A percentile compares a stretch with the other conserved stretches of the same genome.
Conservation (phyloP, 2,888 invertebrate species). For the Oscheius sp. region DNA sequence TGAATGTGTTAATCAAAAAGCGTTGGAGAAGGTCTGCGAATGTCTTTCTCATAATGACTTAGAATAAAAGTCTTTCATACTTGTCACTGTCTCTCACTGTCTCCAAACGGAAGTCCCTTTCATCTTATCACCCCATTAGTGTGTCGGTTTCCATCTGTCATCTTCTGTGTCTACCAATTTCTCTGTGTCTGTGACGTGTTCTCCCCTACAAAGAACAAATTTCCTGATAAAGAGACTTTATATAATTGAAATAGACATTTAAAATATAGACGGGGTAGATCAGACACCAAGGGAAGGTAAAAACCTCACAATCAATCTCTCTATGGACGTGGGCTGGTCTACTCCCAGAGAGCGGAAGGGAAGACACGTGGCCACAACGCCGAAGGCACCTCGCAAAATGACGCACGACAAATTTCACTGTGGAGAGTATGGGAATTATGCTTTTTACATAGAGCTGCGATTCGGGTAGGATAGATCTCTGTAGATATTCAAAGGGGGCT, state of each 20-base stretch:
- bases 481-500: constrained; percentile 22
- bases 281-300: constrained; percentile 27
- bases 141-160: no score
- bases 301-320: constrained; percentile 36
- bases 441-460: constrained; percentile 17
- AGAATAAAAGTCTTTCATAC: no score
- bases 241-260: constrained; percentile 16
- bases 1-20: constrained; percentile 3
- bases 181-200: no score
- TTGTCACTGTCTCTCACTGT: no score
- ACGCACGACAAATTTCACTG: constrained; percentile 22
- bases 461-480: constrained; percentile 25
- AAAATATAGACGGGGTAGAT: constrained; percentile 8
- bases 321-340: constrained; percentile 1
- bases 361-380: not conserved
- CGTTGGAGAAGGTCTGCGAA: no score
- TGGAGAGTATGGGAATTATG: constrained; percentile 12
- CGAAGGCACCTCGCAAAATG: constrained; percentile 37
- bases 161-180: no score
- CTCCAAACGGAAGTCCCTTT: no score
- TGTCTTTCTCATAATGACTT: no score
- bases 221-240: not conserved
- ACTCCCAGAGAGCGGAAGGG: not conserved
- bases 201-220: no score
- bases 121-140: no score